A percentile compares a stretch with the other conserved stretches of the same genome.
These are phyloP conservation scores for Strongylocentrotus purpuratus DNA, from an alignment of 35 echinoderm and acorn worm species.

Conservation along the genomic window DNA sequence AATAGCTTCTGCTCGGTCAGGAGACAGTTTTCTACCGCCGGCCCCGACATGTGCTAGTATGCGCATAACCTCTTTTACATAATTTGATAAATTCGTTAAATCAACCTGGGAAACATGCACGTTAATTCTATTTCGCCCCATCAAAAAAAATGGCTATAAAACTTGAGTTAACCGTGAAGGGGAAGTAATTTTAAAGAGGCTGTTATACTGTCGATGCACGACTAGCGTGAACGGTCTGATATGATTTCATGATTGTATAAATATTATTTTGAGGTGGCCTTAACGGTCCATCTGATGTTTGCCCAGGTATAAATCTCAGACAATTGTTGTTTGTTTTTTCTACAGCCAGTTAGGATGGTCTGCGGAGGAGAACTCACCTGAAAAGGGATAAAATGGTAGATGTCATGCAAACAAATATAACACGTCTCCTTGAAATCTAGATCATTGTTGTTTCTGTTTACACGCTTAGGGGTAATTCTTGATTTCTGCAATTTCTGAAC, in stretches of 20 bases:
- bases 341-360: no score
- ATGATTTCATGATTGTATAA: background rate
- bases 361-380: no score
- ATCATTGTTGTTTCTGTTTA: no score
- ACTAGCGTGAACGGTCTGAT: background rate
- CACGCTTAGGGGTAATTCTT: no score
- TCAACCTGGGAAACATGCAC: background rate
- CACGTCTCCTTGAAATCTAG: no score
- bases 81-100: constrained; percentile 14
- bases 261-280: background rate
- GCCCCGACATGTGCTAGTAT: background rate
- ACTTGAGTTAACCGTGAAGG: background rate
- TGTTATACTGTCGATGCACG: background rate
- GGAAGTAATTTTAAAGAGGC: background rate
- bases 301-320: no score
- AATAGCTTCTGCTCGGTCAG: background rate
- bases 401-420: no score
- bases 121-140: background rate
- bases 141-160: background rate
- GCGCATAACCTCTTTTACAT: background rate
- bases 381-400: no score
- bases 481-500: no score
- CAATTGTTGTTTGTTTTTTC: no score
- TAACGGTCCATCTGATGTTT: background rate
- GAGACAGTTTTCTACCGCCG: background rate